Base-by-base conservation (phyloP, 2,888 invertebrate genomes). In the Scaptodrosophila latifasciaeformis region DNA sequence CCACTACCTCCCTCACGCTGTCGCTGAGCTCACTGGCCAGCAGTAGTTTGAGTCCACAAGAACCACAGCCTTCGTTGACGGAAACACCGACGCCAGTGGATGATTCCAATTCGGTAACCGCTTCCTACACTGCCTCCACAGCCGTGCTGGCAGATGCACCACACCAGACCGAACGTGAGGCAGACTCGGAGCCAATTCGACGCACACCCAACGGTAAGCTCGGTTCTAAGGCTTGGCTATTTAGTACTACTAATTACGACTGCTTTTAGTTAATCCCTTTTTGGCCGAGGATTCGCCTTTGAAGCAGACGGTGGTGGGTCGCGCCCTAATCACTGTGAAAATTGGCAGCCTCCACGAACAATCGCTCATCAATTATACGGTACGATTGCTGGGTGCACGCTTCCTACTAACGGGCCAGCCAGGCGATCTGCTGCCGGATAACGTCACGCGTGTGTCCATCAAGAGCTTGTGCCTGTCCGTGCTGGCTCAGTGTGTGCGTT, bases 381-480 rank as follows among this genome's bases (percentile, higher is more conserved):
- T 81, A 13, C 84, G 87, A 15, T 61, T 86, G 42, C 74, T 87
- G 15, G 71, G 82, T 7, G 84, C 84, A 2, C 82, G 84, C 27
- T 87, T 86, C 60, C 62, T 87, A 45, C 74, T 87, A n/a, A 74
- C 69, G 27, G 86, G 86, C 2, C 69, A 67, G 45, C 83, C 86
- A 21, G 90, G 90, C 4, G 87, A 88, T 2, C 81, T 92, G 43
- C 90, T 93, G 62, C 87, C 92, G 1, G 97, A 97, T 82, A 90
- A 90, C 84, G 87, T 88, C 17, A 92, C 94, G 29, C 89, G 97
- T 29, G 96, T 98, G 24, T 97, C 97, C 54, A 93, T 96, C 1
- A 97, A 97, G 86, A 92, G 94, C 5, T 89, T 97, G 30, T 94
- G 96, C 0, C 83, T 97, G 15, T 90, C 90, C 49, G 96, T 96